Conservation (phyloP, 2,113 vertebrate species). For the Corythoichthys haematopterus region DNA sequence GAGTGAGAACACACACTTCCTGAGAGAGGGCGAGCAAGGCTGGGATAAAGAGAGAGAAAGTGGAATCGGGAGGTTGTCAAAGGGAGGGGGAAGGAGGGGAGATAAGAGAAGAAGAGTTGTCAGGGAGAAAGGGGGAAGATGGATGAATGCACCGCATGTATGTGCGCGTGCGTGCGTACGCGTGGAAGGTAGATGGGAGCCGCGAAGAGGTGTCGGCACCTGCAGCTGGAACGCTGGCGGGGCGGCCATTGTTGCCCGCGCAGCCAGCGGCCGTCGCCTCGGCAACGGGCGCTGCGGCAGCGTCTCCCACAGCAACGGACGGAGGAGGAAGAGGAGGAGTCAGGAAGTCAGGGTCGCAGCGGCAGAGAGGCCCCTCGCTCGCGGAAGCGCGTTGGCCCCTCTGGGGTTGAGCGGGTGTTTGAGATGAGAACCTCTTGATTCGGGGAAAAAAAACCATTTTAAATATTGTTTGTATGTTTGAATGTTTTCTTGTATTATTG, state of each 20-base stretch:
- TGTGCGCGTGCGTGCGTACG: constrained; percentile 18
- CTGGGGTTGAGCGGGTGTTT: constrained; percentile 7
- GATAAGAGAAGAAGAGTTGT: constrained; percentile 64
- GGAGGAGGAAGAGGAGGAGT: constrained; percentile 62
- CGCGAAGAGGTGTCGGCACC: constrained; percentile 71
- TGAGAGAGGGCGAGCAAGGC: constrained; percentile 52
- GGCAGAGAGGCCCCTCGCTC: constrained; percentile 64
- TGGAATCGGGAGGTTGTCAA: constrained; percentile 59
- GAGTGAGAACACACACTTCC: constrained; percentile 58
- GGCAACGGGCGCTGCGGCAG: constrained; percentile 81
- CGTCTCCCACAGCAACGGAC: constrained; percentile 78
- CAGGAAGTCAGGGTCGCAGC: constrained; percentile 79
- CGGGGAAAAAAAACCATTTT: no score
- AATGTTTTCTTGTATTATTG: no score
- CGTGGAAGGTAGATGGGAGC: constrained; percentile 42
- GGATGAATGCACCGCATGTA: constrained; percentile 66
- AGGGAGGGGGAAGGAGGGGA: constrained; percentile 58
- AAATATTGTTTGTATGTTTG: no score
- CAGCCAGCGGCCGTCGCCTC: constrained; percentile 83
- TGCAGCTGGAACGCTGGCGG: constrained; percentile 77
- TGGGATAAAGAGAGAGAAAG: constrained; percentile 54
- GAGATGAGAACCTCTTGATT: no score
- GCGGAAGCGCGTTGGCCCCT: constrained; percentile 56
- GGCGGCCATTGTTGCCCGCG: constrained; percentile 81
- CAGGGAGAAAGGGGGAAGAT: constrained; percentile 61